phyloP scores from a whole-genome alignment of 2,888 invertebrate species.

The Drosophila mettleri region DNA sequence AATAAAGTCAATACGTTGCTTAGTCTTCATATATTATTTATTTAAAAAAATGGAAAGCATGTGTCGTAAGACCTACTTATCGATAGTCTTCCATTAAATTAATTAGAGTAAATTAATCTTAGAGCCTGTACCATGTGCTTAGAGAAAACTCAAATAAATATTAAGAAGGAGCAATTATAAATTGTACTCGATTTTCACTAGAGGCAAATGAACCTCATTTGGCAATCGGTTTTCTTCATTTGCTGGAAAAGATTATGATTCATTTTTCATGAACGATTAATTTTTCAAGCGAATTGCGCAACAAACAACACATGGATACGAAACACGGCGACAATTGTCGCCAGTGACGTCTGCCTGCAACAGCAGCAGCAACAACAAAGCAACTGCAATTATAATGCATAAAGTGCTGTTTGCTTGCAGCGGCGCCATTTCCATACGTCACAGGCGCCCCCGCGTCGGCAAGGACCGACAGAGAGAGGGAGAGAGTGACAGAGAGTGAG shows the following conservation, averaged over 20 bases:
- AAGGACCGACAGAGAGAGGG: not conserved
- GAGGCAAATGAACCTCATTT: constrained; percentile 3
- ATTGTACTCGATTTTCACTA: not conserved
- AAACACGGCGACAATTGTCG: constrained; percentile 20
- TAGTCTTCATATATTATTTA: not conserved
- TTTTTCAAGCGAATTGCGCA: constrained; percentile 39
- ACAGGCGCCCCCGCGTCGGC: constrained; percentile 36
- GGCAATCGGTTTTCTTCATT: not conserved
- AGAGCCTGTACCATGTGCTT: not conserved
- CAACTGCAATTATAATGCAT: constrained; percentile 49
- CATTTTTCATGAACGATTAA: constrained; percentile 29
- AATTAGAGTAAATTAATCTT: not conserved
- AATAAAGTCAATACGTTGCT: not conserved
- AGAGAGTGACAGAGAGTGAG: not conserved
- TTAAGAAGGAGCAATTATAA: not conserved
- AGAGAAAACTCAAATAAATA: not conserved
- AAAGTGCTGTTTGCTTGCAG: constrained; percentile 32
- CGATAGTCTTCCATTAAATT: too few relatives aligned
- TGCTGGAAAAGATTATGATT: constrained; percentile 20
- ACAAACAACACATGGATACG: constrained; percentile 30
- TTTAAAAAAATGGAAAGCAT: too few relatives aligned
- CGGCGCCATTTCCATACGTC: constrained; percentile 43
- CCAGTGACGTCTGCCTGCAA: constrained; percentile 24
- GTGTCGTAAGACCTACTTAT: not conserved
- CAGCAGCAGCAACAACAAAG: constrained; percentile 13